Conservation (phyloP, 2,888 invertebrate species). For the Parnassius apollo region DNA sequence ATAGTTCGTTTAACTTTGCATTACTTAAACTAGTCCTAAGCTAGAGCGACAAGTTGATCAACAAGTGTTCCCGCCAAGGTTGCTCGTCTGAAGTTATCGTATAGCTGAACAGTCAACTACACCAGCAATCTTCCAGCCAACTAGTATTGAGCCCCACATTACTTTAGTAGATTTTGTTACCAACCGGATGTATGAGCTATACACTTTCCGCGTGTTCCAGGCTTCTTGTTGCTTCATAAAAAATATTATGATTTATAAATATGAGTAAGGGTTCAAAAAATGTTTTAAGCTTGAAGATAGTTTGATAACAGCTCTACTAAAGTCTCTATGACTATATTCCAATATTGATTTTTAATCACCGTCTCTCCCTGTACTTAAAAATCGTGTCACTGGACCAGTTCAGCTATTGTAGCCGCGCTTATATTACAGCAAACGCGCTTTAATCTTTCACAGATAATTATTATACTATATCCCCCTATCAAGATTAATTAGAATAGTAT, state of each 20-base stretch:
- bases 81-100: conserved; percentile 34
- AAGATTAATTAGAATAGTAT: conserved; percentile 21
- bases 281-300: conserved; percentile 38
- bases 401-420: conserved; percentile 32
- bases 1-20: conserved; percentile 60
- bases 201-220: background rate
- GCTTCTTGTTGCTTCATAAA: no score
- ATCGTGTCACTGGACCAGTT: conserved; percentile 51
- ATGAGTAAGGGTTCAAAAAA: no score
- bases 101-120: conserved; percentile 35
- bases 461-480: conserved; percentile 10
- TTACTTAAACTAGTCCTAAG: conserved; percentile 56
- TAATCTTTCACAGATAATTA: conserved; percentile 6
- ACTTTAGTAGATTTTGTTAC: conserved; percentile 3
- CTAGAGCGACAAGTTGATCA: conserved; percentile 57
- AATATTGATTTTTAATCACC: conserved; percentile 49
- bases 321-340: conserved; percentile 1
- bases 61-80: conserved; percentile 66
- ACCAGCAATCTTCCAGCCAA: conserved; percentile 28
- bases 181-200: background rate
- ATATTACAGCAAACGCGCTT: conserved; percentile 12
- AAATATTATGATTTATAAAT: no score
- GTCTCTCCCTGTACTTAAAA: conserved; percentile 57
- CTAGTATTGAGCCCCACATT: conserved; percentile 3
- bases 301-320: conserved; percentile 31